Evolutionary conservation across 1,140 invertebrate species (phyloP), one percentile per base, ranked within the genome.

Genomic region (Cherax quadricarinatus): DNA sequence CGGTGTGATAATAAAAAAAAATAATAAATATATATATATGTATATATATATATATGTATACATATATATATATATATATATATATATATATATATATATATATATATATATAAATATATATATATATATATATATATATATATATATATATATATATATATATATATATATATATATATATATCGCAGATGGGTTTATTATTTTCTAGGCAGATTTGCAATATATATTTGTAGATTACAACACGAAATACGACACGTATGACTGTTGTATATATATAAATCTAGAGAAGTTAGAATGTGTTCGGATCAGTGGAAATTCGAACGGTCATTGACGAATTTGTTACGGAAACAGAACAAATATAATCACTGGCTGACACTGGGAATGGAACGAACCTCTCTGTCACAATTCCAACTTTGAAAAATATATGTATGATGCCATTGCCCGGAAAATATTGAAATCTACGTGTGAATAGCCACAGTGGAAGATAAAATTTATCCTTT

Each of bases 71-170:
- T 57, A 79, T 81, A 81, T 49, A 81, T 81, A 81, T 81, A 81
- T 81, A 81, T 81, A 81, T 81, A 81, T 81, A 81, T 81, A 49
- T 81, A 81, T 81, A 57, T 57, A 57, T 57, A 57, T 57, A 57
- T 57, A 57, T 57, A 57, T 57, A 41, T 57, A 57, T 57, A 57
- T 57, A 57, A 2, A 57, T 57, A 57, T 57, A 81, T 81, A 81
- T 81, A 81, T 81, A 81, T 81, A 81, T 81, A 81, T 81, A 81
- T 48, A 81, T 81, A 81, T 81, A 81, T 81, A 53, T 81, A 53
- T 81, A 53, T 81, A 53, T 81, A 53, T 81, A 53, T 51, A 70
- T 70, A 70, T 3, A 70, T 70, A 70, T 3, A 70, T 70, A 70
- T 3, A 70, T 70, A 70, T 3, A 18, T 70, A 16, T 0, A 18